Percentiles rank a stretch among this genome's conserved stretches.
Evolutionary conservation across 2,888 invertebrate genomes (phyloP).

Genomic region (Megamerina dolium): DNA sequence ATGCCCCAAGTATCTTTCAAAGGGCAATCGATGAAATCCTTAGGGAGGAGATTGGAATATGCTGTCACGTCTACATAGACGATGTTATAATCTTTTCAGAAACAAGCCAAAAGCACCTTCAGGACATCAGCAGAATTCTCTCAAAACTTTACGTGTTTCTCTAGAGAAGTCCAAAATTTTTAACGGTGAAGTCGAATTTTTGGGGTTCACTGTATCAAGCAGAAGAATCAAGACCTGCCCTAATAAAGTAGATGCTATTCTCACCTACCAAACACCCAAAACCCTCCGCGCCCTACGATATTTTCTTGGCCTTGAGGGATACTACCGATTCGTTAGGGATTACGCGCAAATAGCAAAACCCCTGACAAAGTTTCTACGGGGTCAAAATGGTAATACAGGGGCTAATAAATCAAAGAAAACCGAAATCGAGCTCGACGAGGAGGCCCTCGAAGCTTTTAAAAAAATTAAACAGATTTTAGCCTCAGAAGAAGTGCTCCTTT

Average conservation of each 20-base stretch:
- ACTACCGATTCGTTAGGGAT: too few relatives aligned
- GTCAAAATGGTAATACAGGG: not conserved
- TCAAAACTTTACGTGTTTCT: constrained; percentile 1
- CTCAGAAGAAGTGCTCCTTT: too few relatives aligned
- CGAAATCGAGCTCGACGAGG: not conserved
- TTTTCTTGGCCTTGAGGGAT: too few relatives aligned
- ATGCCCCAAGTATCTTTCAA: too few relatives aligned
- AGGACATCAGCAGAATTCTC: constrained; percentile 3
- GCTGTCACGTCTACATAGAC: constrained; percentile 14
- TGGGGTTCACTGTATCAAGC: constrained; percentile 8
- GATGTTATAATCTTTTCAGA: constrained; percentile 14
- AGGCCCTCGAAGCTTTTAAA: not conserved
- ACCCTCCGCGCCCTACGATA: too few relatives aligned
- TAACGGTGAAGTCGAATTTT: constrained; percentile 4
- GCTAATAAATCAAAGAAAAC: constrained; percentile 24
- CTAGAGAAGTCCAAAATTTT: constrained; percentile 9
- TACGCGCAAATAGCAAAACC: too few relatives aligned
- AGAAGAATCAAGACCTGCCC: not conserved
- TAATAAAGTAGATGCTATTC: constrained; percentile 2
- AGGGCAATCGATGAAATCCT: constrained; percentile 15
- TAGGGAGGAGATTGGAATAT: constrained; percentile 11
- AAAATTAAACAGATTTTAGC: not conserved
- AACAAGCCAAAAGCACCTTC: constrained; percentile 6
- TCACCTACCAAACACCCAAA: constrained; percentile 1
- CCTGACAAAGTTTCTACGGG: too few relatives aligned